A percentile compares a stretch with the other conserved stretches of the same genome.
phyloP scores from a whole-genome alignment of 2,113 vertebrate species.

The Osmerus eperlanus region DNA sequence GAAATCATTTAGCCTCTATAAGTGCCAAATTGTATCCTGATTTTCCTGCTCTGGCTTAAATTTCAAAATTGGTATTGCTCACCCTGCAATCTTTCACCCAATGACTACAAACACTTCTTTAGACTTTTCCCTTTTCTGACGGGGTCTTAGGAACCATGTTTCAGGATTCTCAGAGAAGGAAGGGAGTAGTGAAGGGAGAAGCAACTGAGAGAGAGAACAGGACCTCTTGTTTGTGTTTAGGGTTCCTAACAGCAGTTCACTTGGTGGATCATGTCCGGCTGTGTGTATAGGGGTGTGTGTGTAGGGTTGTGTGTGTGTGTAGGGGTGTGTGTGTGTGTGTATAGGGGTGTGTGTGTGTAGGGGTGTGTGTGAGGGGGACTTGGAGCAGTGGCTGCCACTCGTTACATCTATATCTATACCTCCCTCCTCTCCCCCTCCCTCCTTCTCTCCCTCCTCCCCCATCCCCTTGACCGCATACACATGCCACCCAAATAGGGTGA shows the following conservation, averaged over 20 bases:
- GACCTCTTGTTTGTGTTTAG: background rate
- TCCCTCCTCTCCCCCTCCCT: too few relatives aligned
- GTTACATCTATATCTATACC: constrained; percentile 11
- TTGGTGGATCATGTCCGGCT: constrained; percentile 30
- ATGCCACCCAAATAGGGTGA: constrained; percentile 13
- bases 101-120: constrained; percentile 87
- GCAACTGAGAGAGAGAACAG: background rate
- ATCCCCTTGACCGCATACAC: background rate
- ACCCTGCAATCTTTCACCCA: constrained; percentile 88
- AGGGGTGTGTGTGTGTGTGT: background rate
- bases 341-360: background rate
- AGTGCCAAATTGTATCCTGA: constrained; percentile 93
- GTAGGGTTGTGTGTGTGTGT: background rate
- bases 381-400: constrained; percentile 8
- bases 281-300: constrained; percentile 8
- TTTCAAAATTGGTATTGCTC: constrained; percentile 83
- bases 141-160: constrained; percentile 82
- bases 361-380: background rate
- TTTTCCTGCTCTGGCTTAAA: constrained; percentile 86
- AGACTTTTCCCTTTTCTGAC: constrained; percentile 17
- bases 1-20: constrained; percentile 90
- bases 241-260: constrained; percentile 12
- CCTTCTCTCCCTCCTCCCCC: background rate
- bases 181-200: background rate
- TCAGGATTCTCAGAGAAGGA: constrained; percentile 58